Evolutionary conservation across 92 coral and sea anemone species (phyloP).

Genomic region (Bergia sp.): DNA sequence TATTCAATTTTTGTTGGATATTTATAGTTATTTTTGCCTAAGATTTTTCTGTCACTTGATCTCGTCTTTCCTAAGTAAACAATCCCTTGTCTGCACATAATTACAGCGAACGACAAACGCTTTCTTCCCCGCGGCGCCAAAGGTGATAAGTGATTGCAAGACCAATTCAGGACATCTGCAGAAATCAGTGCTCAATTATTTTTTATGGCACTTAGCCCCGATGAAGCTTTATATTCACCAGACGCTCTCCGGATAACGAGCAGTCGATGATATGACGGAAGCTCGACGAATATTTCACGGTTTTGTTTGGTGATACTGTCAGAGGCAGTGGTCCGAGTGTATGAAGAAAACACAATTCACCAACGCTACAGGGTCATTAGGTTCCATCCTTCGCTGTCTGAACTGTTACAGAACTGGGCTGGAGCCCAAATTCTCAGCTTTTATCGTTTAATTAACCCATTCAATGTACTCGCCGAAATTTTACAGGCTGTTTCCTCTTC

Average conservation of each 20-base stretch:
- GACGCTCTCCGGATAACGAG: conserved; percentile 6
- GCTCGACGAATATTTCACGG: conserved; percentile 11
- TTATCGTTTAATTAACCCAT: conserved; percentile 12
- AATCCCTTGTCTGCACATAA: conserved; percentile 45
- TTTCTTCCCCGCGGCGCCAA: conserved; percentile 13
- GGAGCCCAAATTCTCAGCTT: not conserved
- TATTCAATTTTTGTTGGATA: not conserved
- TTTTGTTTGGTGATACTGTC: not conserved
- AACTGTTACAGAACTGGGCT: not conserved
- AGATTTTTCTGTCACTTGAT: conserved; percentile 44
- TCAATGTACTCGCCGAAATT: conserved; percentile 28
- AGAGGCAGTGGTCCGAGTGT: not conserved
- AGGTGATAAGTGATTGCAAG: conserved; percentile 34
- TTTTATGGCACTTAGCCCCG: conserved; percentile 37
- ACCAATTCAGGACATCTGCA: conserved; percentile 17
- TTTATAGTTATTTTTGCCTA: conserved; percentile 10
- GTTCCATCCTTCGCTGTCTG: not conserved
- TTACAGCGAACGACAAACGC: conserved; percentile 23
- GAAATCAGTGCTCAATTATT: conserved; percentile 30
- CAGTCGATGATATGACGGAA: conserved; percentile 4
- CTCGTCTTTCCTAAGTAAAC: conserved; percentile 42
- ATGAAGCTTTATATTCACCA: conserved; percentile 18
- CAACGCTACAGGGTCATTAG: not conserved
- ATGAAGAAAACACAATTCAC: not conserved
- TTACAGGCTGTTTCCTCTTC: conserved; percentile 30